phyloP scores from a whole-genome alignment of 2,888 invertebrate species.

The Megastigmus dorsalis region DNA sequence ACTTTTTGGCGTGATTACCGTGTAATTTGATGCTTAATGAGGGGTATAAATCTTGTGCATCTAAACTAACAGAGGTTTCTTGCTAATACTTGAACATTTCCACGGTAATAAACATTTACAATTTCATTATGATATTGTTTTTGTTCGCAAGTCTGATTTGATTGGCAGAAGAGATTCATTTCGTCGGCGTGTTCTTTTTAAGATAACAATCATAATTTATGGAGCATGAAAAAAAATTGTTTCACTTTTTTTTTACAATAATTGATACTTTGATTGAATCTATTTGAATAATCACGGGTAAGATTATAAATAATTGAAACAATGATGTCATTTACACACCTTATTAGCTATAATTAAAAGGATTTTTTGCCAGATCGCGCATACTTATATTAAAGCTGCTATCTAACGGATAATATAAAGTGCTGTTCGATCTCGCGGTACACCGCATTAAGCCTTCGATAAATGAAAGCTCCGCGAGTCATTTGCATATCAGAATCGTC shows the following conservation, averaged over 20 bases:
- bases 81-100: too few relatives aligned
- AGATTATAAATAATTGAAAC: not conserved
- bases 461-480: not conserved
- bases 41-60: not conserved
- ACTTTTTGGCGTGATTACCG: not conserved
- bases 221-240: too few relatives aligned
- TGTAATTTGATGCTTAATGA: not conserved
- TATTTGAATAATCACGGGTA: too few relatives aligned
- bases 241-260: too few relatives aligned
- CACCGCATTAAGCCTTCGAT: not conserved
- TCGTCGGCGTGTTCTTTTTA: too few relatives aligned
- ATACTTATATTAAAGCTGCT: not conserved
- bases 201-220: too few relatives aligned
- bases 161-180: too few relatives aligned
- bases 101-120: too few relatives aligned
- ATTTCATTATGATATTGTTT: too few relatives aligned
- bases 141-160: too few relatives aligned
- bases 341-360: too few relatives aligned
- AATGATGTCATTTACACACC: not conserved
- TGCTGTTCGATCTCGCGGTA: not conserved
- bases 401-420: constrained; percentile 34
- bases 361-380: not conserved
- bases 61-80: not conserved
- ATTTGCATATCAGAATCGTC: constrained; percentile 25
- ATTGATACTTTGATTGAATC: too few relatives aligned